Evolutionary conservation across 2,113 vertebrate species (phyloP), one percentile per base, ranked within the genome.

Genomic region (Redunca redunca): DNA sequence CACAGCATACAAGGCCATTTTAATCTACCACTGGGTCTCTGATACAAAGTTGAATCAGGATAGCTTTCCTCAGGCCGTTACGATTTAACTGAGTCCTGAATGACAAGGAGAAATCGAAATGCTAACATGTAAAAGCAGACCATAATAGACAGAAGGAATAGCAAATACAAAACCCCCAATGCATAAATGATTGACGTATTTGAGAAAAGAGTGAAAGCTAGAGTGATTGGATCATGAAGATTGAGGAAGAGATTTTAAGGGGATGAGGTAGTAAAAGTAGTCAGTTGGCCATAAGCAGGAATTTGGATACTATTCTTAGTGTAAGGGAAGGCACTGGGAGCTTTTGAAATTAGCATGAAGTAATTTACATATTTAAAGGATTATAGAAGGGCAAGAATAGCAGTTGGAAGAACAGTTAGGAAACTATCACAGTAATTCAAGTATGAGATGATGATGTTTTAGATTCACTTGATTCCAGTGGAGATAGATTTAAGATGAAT

Each of bases 261-360:
- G 43, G 43, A 53, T 46, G 55, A 46, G 71, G 23, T 25, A 87
- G 6, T 23, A 94, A 67, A 94, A 89, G 67, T 82, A 21, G 46
- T 82, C 84, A 55, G 55, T 36, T 57, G 50, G 60, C n/a, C 21
- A 23, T 21, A 36, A 40, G 43, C 30, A 88, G 55, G 43, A 89
- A 91, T 78, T 78, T 33, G 21, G 71, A 43, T 91, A 46, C 15
- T 93, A 67, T 89, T 92, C 60, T 91, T 55, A 86, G 30, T 46
- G 10, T 83, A 36, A 86, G 7, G 14, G 55, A 86, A 91, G n/a
- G 6, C 48, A 36, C 5, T 57, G 30, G n/a, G 95, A 86, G 40
- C 58, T 67, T 77, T 93, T 89, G n/a, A 91, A 96, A 96, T 93
- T 28, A 89, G 48, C 50, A 85, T 93, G 30, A 91, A 77, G 13